Evolutionary conservation across 2,113 vertebrate species (phyloP), one percentile per base, ranked within the genome.

Genomic region (Phycodurus eques): DNA sequence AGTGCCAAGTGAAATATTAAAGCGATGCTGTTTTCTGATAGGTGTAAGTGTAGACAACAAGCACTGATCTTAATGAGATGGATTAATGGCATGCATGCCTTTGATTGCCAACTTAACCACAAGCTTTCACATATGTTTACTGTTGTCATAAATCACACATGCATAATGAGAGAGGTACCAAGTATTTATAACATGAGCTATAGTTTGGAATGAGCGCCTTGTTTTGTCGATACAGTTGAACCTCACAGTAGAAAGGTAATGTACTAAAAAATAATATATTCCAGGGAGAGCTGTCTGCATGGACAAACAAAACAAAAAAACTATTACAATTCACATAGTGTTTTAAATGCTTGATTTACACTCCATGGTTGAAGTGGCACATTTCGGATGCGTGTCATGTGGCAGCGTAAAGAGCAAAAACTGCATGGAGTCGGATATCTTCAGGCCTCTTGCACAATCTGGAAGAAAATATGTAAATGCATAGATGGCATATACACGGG

Each of bases 1-100:
- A 88, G 83, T 90, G 94, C 94, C 94, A 95, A 93, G 93, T 94
- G 88, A 94, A 96, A 96, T 94, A 95, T 95, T 95, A 92, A 92
- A 93, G 88, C 91, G 90, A 88, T 82, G 79, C 85, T 91, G 85
- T 66, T 78, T 91, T 93, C 92, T 94, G 87, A 88, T 91, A 75
- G 87, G 76, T 89, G 85, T 87, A 77, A 85, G 89, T 91, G 85
- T 67, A 76, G 74, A 57, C 74, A 54, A 69, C n/a, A 44, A 46
- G 54, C 74, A 65, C 60, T 67, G 75, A 17, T 49, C 9, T 31
- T 57, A 59, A 43, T 60, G 43, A 73, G 60, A 31, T n/a, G 17
- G 65, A 49, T 51, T 54, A 31, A 75, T 74, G 54, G 47, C 67
- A 33, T 64, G 35, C 57, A 67, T 1, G 63, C 70, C 56, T 57